These are phyloP conservation scores for Drosophila recens DNA, from an alignment of 2,888 invertebrate species.

Conservation along the genomic window DNA sequence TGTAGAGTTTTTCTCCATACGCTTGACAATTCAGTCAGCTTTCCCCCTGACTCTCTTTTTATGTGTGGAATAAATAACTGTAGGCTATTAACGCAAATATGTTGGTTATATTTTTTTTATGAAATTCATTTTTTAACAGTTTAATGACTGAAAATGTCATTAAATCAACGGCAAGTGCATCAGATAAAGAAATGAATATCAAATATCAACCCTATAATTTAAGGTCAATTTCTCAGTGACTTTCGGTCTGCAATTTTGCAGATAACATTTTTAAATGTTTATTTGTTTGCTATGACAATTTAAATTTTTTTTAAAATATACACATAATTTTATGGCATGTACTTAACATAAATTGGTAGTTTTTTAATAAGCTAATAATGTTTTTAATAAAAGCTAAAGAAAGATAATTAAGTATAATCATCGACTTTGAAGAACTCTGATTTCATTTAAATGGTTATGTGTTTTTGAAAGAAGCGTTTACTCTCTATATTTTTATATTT, in stretches of 20 bases:
- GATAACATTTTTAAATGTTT: conserved; percentile 66
- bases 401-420: too few relatives aligned
- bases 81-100: conserved; percentile 64
- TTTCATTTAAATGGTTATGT: too few relatives aligned
- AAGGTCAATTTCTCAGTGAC: conserved; percentile 24
- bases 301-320: conserved; percentile 51
- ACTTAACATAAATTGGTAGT: neutral
- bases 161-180: conserved; percentile 45
- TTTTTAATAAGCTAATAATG: neutral
- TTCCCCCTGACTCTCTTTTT: conserved; percentile 15
- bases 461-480: too few relatives aligned
- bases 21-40: conserved; percentile 31
- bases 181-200: conserved; percentile 43
- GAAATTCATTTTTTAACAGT: conserved; percentile 31
- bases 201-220: conserved; percentile 37
- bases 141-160: conserved; percentile 67
- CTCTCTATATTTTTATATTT: too few relatives aligned
- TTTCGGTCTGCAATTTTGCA: conserved; percentile 35
- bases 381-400: neutral
- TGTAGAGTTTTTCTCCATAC: conserved; percentile 39
- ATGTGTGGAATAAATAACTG: conserved; percentile 54
- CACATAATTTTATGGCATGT: conserved; percentile 36
- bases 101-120: conserved; percentile 35
- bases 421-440: too few relatives aligned
- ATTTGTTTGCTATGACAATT: conserved; percentile 25